Evolutionary conservation across 1,140 invertebrate species (phyloP).

Genomic region (Drosophila pectinifera): DNA sequence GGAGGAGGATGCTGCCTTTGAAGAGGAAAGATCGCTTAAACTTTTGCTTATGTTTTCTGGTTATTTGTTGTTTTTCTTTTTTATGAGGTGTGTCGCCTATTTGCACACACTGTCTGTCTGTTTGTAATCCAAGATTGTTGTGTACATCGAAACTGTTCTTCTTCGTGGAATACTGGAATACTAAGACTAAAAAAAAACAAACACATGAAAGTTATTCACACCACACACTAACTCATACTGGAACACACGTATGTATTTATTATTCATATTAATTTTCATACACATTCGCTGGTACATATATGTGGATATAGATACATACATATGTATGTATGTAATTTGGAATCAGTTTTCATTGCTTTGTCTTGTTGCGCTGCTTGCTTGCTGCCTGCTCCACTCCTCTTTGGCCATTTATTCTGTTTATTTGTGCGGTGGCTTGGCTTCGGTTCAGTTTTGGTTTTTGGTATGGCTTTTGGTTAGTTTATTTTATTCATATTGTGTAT

Average conservation of each 20-base stretch:
- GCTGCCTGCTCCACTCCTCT: constrained; percentile 15
- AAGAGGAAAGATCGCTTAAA: not conserved
- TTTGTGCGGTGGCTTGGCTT: constrained; percentile 41
- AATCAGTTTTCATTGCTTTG: constrained; percentile 63
- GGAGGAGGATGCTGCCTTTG: too few relatives aligned
- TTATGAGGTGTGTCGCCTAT: constrained; percentile 21
- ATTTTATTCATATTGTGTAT: constrained; percentile 54
- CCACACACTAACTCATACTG: constrained; percentile 8
- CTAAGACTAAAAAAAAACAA: constrained; percentile 37
- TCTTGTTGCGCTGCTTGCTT: constrained; percentile 27
- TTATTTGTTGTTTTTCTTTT: constrained; percentile 1
- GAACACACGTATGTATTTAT: constrained; percentile 34
- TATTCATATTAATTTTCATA: constrained; percentile 50
- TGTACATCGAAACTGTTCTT: constrained; percentile 28
- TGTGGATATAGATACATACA: constrained; percentile 17
- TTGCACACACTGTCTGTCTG: constrained; percentile 26
- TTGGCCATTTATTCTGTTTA: constrained; percentile 50
- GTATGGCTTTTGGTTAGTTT: constrained; percentile 48
- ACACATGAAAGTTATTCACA: constrained; percentile 47
- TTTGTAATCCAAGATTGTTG: constrained; percentile 44
- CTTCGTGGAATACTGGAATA: constrained; percentile 47
- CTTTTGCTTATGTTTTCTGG: not conserved
- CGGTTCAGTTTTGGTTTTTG: constrained; percentile 13
- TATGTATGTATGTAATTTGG: constrained; percentile 37
- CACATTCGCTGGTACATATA: constrained; percentile 18